Base-by-base conservation (phyloP, 2,797 vertebrate genomes). In the Notolabrus celidotus region DNA sequence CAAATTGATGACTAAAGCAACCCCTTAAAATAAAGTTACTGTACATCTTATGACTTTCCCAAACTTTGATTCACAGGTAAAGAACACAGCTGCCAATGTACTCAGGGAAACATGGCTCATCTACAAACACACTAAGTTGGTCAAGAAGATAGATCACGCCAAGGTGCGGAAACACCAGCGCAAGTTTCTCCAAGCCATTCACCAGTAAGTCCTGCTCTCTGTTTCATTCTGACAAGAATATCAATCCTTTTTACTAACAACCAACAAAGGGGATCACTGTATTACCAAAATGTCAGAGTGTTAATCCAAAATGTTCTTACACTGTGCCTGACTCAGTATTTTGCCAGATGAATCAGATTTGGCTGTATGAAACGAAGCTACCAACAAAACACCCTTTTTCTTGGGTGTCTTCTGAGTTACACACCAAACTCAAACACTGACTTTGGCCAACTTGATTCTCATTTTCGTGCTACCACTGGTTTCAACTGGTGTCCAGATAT, bases 101-200 rank as follows among this genome's bases (percentile, higher is more conserved):
- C 96, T 98, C 96, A 92, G 97, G 97, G 96, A 98, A 96, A 95
- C 97, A 92, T 89, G 97, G 95, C 96, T 98, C 87, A 98, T 98
- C 92, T 98, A 98, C 91, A 98, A 98, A 95, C 94, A 98, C 94
- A 97, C 96, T 76, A 97, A 97, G 93, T 89, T 98, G 95, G 97
- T 98, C 86, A 96, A 96, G 92, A 98, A 96, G 92, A 95, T 96
- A 15, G 97, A 99, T 91, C 96, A 95, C 43, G 95, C 97, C 94
- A 96, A 95, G 93, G 97, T 97, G 90, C 97, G 97, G 90, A 99
- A 96, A 95, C 97, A 99, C 95, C 97, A 98, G 94, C 97, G 97
- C 95, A 98, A 99, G 96, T 99, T 98, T 95, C 96, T 99, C 86
- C 97, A 98, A 95, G 97, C 97, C 94, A 98, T 98, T 92, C 97